These are phyloP conservation scores for Colossoma macropomum DNA, from an alignment of 2,113 vertebrate genomes.

Conservation along the genomic window DNA sequence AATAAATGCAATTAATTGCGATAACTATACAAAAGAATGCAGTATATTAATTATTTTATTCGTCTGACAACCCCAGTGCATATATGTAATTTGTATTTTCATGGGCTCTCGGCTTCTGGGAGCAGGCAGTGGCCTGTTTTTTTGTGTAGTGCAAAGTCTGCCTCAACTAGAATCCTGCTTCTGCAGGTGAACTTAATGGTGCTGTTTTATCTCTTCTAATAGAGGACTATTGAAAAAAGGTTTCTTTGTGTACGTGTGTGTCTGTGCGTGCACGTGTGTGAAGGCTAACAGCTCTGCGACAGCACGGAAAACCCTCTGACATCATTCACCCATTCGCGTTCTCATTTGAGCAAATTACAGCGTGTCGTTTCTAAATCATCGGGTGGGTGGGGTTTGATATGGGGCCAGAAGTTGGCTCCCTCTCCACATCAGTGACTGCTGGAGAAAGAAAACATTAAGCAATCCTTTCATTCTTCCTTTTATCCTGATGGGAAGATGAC, in stretches of 20 bases:
- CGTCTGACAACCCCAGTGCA: no score
- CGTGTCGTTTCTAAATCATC: conserved; percentile 56
- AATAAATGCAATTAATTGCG: no score
- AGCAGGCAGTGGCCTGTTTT: background rate
- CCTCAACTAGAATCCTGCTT: background rate
- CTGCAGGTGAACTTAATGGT: conserved; percentile 11
- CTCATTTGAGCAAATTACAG: conserved; percentile 58
- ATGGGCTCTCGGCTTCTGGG: background rate
- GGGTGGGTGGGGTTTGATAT: conserved; percentile 46
- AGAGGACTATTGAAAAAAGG: conserved; percentile 19
- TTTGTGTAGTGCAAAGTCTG: background rate
- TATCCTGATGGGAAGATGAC: conserved; percentile 50
- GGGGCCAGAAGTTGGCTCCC: conserved; percentile 47
- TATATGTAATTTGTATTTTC: no score
- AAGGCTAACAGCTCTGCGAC: conserved; percentile 47
- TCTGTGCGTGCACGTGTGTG: conserved; percentile 37
- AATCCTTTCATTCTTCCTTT: conserved; percentile 52
- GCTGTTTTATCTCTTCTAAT: conserved; percentile 34
- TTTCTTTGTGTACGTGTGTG: conserved; percentile 26
- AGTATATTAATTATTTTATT: no score
- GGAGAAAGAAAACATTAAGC: conserved; percentile 53
- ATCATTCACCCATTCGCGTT: conserved; percentile 48
- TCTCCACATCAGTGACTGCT: conserved; percentile 58
- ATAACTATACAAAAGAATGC: no score
- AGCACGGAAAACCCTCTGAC: conserved; percentile 58